phyloP scores from a whole-genome alignment of 92 coral and sea anemone genomes.

The Pocillopora grandis region DNA sequence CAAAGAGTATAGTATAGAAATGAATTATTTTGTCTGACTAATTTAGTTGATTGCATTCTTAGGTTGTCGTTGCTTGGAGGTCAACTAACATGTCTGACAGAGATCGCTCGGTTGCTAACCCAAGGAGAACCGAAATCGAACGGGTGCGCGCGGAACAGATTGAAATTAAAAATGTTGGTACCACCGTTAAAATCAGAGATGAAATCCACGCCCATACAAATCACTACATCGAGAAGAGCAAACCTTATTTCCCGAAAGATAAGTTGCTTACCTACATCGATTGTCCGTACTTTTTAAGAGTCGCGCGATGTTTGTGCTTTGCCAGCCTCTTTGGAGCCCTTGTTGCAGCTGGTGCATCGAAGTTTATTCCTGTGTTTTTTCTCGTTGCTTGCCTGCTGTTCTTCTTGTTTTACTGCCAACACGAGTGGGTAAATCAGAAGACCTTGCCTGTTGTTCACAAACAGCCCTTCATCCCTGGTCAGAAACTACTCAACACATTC shows the following conservation, averaged over 20 bases:
- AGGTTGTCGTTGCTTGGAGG: background rate
- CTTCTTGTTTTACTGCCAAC: slow-evolving; percentile 53
- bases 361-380: slow-evolving; percentile 11
- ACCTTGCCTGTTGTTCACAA: slow-evolving; percentile 48
- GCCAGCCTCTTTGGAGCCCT: slow-evolving; percentile 45
- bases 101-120: background rate
- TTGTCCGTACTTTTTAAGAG: slow-evolving; percentile 23
- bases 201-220: slow-evolving; percentile 45
- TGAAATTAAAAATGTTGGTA: slow-evolving; percentile 41
- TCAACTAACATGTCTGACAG: slow-evolving; percentile 1
- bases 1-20: too few species aligned
- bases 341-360: background rate
- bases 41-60: too few species aligned
- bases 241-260: slow-evolving; percentile 47
- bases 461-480: slow-evolving; percentile 56
- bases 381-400: slow-evolving; percentile 29
- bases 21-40: too few species aligned
- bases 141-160: slow-evolving; percentile 28
- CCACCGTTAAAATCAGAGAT: slow-evolving; percentile 19
- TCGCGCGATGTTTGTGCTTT: slow-evolving; percentile 22
- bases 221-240: slow-evolving; percentile 63
- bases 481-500: slow-evolving; percentile 30
- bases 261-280: slow-evolving; percentile 48
- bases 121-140: background rate
- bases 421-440: slow-evolving; percentile 56